Evolutionary conservation across 2,113 vertebrate species (phyloP).

Genomic region (Malurus cyaneus): DNA sequence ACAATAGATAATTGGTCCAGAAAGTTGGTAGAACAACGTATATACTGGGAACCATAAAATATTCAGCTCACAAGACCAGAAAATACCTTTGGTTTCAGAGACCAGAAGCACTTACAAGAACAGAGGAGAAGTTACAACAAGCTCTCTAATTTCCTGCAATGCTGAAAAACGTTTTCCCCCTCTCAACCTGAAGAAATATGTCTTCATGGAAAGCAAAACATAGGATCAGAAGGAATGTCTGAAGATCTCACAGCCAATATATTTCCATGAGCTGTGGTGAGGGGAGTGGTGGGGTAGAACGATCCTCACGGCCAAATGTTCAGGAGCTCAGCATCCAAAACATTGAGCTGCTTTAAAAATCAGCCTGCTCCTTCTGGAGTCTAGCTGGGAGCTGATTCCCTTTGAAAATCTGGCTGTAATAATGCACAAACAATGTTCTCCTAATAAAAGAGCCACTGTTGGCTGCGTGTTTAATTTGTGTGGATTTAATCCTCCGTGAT

Average conservation of each 20-base stretch:
- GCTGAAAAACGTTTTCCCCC: neutral
- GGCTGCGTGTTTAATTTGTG: slow-evolving; percentile 63
- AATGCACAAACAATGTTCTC: slow-evolving; percentile 20
- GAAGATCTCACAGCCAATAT: neutral
- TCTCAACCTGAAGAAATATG: neutral
- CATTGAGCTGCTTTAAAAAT: neutral
- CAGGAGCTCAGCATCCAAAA: neutral
- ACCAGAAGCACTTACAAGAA: neutral
- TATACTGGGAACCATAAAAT: neutral
- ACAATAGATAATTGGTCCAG: neutral
- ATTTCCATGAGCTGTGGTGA: neutral
- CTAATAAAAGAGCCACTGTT: slow-evolving; percentile 53
- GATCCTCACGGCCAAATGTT: neutral
- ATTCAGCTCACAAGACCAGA: neutral
- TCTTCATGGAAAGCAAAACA: neutral
- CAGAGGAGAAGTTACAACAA: neutral
- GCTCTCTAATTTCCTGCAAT: neutral
- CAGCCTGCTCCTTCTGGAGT: slow-evolving; percentile 4
- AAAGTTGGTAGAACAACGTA: neutral
- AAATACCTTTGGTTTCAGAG: neutral
- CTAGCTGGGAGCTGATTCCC: slow-evolving; percentile 29
- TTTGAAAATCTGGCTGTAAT: slow-evolving; percentile 58
- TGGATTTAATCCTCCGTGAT: slow-evolving; percentile 63
- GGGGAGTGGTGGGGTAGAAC: neutral
- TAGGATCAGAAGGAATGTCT: neutral